phyloP scores from a whole-genome alignment of 2,888 invertebrate genomes.

The Pammene fasciana region DNA sequence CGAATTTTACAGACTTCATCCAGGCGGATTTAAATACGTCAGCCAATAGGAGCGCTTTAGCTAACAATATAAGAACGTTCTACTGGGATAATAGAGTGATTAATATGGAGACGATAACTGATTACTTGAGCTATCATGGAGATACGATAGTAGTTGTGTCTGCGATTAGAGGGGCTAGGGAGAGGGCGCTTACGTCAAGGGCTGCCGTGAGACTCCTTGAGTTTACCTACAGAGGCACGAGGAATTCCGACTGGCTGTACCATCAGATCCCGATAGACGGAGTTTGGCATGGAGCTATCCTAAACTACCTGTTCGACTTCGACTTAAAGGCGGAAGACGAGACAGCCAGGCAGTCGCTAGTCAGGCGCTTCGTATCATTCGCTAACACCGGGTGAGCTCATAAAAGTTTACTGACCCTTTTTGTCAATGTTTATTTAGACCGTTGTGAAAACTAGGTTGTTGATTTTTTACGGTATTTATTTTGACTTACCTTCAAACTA shows the following conservation, averaged over 20 bases:
- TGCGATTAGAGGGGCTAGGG: slow-evolving; percentile 61
- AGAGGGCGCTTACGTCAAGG: slow-evolving; percentile 61
- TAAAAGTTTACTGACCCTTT: slow-evolving; percentile 16
- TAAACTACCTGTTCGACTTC: slow-evolving; percentile 68
- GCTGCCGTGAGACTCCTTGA: slow-evolving; percentile 63
- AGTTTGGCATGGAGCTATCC: slow-evolving; percentile 65
- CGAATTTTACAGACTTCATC: slow-evolving; percentile 66
- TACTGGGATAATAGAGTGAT: slow-evolving; percentile 62
- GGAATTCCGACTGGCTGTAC: slow-evolving; percentile 63
- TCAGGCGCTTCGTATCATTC: slow-evolving; percentile 59
- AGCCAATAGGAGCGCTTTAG: slow-evolving; percentile 51
- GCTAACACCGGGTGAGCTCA: slow-evolving; percentile 64
- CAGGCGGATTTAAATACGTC: slow-evolving; percentile 60
- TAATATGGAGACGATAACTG: slow-evolving; percentile 62
- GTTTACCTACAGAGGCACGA: slow-evolving; percentile 65
- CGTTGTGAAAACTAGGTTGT: background rate
- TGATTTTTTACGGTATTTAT: slow-evolving; percentile 12
- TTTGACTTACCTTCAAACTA: background rate
- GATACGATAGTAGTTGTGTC: slow-evolving; percentile 67
- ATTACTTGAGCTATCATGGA: slow-evolving; percentile 70
- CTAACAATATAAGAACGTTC: slow-evolving; percentile 56
- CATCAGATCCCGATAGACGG: slow-evolving; percentile 63
- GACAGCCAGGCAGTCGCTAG: slow-evolving; percentile 52
- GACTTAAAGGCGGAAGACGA: slow-evolving; percentile 57
- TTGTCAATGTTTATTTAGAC: background rate